Evolutionary conservation across 2,113 vertebrate species (phyloP), one percentile per base, ranked within the genome.

Genomic region (Hippopotamus amphibius): DNA sequence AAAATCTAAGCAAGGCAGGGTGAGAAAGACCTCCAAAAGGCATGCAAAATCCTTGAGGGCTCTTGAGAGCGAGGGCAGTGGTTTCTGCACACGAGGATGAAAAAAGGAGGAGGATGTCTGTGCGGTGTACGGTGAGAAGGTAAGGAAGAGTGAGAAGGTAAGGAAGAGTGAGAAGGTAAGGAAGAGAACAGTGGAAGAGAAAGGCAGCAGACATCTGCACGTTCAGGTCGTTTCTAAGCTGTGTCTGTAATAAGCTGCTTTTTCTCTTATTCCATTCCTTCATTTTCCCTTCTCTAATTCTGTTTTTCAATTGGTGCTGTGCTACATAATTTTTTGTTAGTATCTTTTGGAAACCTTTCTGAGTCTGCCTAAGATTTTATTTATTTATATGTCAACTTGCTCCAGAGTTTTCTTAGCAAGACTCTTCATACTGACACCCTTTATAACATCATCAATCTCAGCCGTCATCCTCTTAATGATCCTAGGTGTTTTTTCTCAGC

Each of bases 211-310:
- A n/a, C 10, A 14, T 13, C 24, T 50, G 6, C 59, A 74, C 59
- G 1, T 14, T 77, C 2, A 0, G 13, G 4, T 80, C 2, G 8
- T 71, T 77, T 89, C 71, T 59, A 43, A 65, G n/a, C n/a, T 77
- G 19, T 65, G 26, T 33, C 77, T 11, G 19, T 66, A 57, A 92
- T 57, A 76, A 71, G 6, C 1, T 55, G 3, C 15, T 48, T 83
- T 77, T 81, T n/a, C 33, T 92, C 74, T 37, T 50, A 94, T 92
- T 88, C 6, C 12, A 37, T 74, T 37, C 33, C 37, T 84, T 59
- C 33, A 50, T 89, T 82, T 90, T 94, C 21, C 50, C 33, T 93
- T 83, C 33, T 13, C 59, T 84, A 88, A 71, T 88, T 72, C 19
- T 74, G 37, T 55, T 87, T 96, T 93, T 69, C 74, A 87, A 11